A percentile compares a stretch with the other conserved stretches of the same genome.
Evolutionary conservation across 37 sponge, comb jelly and placozoan species (phyloP).

Genomic region (Beroe ovata): DNA sequence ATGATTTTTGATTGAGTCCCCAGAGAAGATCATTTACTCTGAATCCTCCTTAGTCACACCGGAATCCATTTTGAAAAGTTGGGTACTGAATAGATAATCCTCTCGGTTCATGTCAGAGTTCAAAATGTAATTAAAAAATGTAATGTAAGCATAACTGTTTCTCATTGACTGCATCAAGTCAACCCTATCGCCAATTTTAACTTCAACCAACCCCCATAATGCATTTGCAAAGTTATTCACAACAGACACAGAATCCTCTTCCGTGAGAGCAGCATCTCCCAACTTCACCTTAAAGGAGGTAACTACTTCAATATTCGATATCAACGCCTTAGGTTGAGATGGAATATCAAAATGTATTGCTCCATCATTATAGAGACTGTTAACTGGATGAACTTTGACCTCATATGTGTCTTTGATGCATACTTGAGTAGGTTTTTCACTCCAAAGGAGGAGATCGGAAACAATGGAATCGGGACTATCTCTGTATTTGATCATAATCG

Average conservation of each 20-base stretch:
- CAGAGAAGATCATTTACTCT: not conserved
- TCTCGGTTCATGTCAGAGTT: not conserved
- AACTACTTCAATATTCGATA: not conserved
- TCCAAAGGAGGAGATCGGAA: constrained; percentile 7
- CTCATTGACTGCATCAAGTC: constrained; percentile 15
- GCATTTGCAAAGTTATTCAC: not conserved
- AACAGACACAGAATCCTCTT: not conserved
- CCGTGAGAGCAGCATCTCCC: not conserved
- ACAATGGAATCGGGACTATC: not conserved
- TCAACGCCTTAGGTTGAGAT: not conserved
- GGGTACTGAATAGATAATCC: constrained; percentile 16
- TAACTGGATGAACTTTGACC: not conserved
- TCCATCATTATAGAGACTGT: not conserved
- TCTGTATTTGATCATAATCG: not conserved
- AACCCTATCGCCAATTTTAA: not conserved
- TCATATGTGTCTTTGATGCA: not conserved
- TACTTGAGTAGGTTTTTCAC: not conserved
- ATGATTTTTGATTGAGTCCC: not conserved
- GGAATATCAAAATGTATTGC: constrained; percentile 14
- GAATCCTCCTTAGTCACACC: constrained; percentile 2
- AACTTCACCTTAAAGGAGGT: not conserved
- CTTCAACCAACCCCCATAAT: constrained; percentile 15
- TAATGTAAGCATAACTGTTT: constrained; percentile 21
- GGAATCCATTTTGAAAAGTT: constrained; percentile 14
- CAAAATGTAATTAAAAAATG: not conserved